Evolutionary conservation across 2,888 invertebrate species (phyloP).

Genomic region (Abrostola tripartita): DNA sequence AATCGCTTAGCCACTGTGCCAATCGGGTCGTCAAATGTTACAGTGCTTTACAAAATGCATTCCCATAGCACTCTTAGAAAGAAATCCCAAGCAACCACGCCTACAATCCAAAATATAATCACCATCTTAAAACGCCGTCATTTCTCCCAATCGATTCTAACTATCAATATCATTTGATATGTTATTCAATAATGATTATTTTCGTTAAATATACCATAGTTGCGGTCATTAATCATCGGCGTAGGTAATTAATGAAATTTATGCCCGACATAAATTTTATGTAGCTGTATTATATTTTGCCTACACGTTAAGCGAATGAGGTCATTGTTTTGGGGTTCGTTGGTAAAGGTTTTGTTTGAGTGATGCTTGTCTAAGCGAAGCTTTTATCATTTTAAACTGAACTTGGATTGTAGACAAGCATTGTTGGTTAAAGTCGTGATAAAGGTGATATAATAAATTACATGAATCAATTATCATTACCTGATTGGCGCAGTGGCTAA

Average conservation of each 20-base stretch:
- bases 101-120: slow-evolving; percentile 30
- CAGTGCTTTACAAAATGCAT: too few species aligned
- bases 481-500: too few species aligned
- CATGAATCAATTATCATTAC: too few species aligned
- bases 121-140: slow-evolving; percentile 17
- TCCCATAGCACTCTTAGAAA: too few species aligned
- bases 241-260: slow-evolving; percentile 85
- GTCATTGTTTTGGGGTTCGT: slow-evolving; percentile 66
- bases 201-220: slow-evolving; percentile 77
- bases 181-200: slow-evolving; percentile 74
- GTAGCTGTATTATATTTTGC: slow-evolving; percentile 73
- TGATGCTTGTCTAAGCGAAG: background rate
- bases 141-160: slow-evolving; percentile 37
- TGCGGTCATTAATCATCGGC: slow-evolving; percentile 77
- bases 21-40: too few species aligned
- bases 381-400: too few species aligned
- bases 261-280: slow-evolving; percentile 80
- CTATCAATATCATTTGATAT: slow-evolving; percentile 57
- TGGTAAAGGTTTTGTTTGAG: slow-evolving; percentile 4
- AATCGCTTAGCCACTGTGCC: too few species aligned
- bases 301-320: slow-evolving; percentile 69
- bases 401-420: too few species aligned
- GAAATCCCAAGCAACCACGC: slow-evolving; percentile 22
- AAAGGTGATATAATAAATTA: too few species aligned
- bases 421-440: too few species aligned